These are phyloP conservation scores for Podarcis cretensis DNA, from an alignment of 2,113 vertebrate genomes.

Conservation along the genomic window DNA sequence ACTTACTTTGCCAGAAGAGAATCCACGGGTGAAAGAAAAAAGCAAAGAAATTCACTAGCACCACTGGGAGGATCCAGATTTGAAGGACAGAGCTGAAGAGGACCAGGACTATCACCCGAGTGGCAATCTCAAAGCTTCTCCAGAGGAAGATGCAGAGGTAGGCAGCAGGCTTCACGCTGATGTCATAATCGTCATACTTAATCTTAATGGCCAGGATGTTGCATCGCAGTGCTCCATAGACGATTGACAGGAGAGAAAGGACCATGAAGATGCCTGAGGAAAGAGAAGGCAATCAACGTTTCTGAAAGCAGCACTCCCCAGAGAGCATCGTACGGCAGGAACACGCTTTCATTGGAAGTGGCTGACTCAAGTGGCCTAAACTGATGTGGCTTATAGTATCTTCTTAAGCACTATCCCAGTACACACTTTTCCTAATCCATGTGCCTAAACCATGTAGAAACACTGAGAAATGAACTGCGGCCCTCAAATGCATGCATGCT, in stretches of 20 bases:
- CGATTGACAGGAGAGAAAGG: conserved; percentile 93
- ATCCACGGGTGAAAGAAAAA: conserved; percentile 94
- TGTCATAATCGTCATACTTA: conserved; percentile 93
- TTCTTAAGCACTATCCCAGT: not conserved
- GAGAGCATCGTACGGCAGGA: not conserved
- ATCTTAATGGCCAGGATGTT: conserved; percentile 98
- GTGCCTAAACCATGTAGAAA: not conserved
- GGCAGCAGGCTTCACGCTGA: conserved; percentile 87
- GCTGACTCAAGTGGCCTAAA: not conserved
- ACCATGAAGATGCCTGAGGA: conserved; percentile 89
- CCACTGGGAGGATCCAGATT: conserved; percentile 87
- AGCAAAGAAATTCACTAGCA: conserved; percentile 85
- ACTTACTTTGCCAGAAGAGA: conserved; percentile 91
- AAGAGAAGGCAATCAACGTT: conserved; percentile 50
- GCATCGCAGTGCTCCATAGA: conserved; percentile 95
- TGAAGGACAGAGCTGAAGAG: conserved; percentile 94
- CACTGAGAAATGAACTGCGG: not conserved
- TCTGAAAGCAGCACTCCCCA: not conserved
- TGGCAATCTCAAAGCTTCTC: conserved; percentile 96
- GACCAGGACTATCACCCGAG: conserved; percentile 88
- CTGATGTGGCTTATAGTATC: not conserved
- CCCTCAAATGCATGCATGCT: not conserved
- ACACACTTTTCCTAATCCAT: not conserved
- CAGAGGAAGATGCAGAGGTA: conserved; percentile 95
- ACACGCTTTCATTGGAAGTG: not conserved